Base-by-base conservation (phyloP, 2,797 vertebrate genomes). In the Sparus aurata region DNA sequence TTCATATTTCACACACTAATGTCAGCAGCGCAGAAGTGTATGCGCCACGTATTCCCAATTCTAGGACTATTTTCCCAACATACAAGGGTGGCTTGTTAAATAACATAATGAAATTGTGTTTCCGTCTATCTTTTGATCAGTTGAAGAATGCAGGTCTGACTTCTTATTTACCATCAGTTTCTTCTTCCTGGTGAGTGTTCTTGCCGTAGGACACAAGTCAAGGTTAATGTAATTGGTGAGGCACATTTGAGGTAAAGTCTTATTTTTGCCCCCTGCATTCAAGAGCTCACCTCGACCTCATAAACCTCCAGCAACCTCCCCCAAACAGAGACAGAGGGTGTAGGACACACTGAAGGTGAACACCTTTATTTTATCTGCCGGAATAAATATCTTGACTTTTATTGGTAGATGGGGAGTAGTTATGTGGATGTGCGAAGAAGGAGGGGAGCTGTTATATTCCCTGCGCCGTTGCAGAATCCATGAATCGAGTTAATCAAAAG, bases 321-420 rank as follows among this genome's bases (percentile, higher is more conserved):
- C 22, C 10, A 20, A 41, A 52, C 30, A 18, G 45, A 74, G 20
- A 53, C 23, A 43, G 22, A 38, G 69, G 41, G 16, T 43, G 57
- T 57, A 83, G 75, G 84, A 76, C 57, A 62, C 57, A 50, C 17
- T 69, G 46, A 87, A 80, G 80, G 72, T 59, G 67, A 84, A 82
- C 10, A 27, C 16, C 66, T 78, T 79, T 76, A 50, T 74, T 79
- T 82, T 70, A 76, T 83, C 73, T 69, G 60, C 47, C 43, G 59
- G 83, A 80, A 78, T 79, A 84, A 75, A 85, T 67, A 80, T 66
- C n/a, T 70, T 63, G 27, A 25, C 11, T 55, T 69, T 81, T 78
- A 85, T 85, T 30, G 9, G 58, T 34, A 47, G 55, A 74, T 12
- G 10, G 58, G 79, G 72, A 69, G 55, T 25, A 69, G 58, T 85